Percentiles rank a stretch among this genome's conserved stretches.
phyloP scores from a whole-genome alignment of 2,113 vertebrate genomes.

The Camelus dromedarius region DNA sequence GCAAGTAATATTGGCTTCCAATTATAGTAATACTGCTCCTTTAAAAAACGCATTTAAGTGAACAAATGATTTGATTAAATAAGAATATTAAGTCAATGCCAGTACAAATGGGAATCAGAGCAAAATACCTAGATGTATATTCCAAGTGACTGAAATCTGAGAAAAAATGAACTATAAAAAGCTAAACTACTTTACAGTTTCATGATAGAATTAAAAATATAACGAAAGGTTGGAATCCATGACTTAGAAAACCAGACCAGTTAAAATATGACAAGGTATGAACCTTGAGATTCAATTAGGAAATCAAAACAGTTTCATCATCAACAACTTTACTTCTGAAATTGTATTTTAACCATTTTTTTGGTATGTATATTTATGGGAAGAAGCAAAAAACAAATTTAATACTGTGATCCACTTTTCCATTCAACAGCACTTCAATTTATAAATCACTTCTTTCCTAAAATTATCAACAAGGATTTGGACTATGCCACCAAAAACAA shows the following conservation, averaged over 20 bases:
- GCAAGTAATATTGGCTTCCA: slow-evolving; percentile 44
- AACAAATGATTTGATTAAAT: background rate
- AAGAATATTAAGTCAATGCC: background rate
- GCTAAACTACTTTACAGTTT: slow-evolving; percentile 3
- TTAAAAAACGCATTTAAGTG: slow-evolving; percentile 34
- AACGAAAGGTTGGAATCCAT: background rate
- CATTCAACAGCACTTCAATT: slow-evolving; percentile 7
- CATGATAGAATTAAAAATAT: slow-evolving; percentile 29
- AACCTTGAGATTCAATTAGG: background rate
- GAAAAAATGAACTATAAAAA: slow-evolving; percentile 41
- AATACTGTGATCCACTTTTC: slow-evolving; percentile 27
- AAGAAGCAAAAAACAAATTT: slow-evolving; percentile 8
- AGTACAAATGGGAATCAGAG: background rate
- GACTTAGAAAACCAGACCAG: background rate
- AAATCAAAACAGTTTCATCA: slow-evolving; percentile 25
- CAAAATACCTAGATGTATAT: background rate
- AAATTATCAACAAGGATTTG: background rate
- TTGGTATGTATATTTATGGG: background rate
- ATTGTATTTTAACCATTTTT: background rate
- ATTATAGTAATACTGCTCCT: background rate
- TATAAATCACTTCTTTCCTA: slow-evolving; percentile 37
- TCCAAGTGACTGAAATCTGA: slow-evolving; percentile 8
- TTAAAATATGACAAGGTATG: slow-evolving; percentile 28
- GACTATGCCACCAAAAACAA: background rate
- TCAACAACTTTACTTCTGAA: slow-evolving; percentile 4